Evolutionary conservation across 2,113 vertebrate species (phyloP).

Genomic region (Perccottus glenii): DNA sequence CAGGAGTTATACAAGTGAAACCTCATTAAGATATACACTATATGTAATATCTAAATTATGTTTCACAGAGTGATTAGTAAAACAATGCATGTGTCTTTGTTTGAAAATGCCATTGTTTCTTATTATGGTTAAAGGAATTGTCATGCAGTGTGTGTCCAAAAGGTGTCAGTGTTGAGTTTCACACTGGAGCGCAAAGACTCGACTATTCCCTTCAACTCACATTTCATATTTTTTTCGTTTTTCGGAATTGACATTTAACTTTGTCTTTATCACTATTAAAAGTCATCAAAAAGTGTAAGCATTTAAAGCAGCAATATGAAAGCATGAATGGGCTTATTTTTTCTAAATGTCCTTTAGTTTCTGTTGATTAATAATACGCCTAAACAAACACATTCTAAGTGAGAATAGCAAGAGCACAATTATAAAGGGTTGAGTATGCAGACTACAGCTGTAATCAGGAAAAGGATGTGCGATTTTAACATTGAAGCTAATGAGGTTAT

Average conservation of each 20-base stretch:
- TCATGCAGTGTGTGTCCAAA: conserved; percentile 77
- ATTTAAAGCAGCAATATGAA: not conserved
- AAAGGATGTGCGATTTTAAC: no score
- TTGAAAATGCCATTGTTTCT: not conserved
- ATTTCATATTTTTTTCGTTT: conserved; percentile 20
- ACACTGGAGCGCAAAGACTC: conserved; percentile 30
- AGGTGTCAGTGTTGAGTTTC: conserved; percentile 97
- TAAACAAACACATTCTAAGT: no score
- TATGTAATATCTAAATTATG: not conserved
- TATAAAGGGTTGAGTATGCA: no score
- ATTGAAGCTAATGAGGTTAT: no score
- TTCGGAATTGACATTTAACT: not conserved
- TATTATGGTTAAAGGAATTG: conserved; percentile 1
- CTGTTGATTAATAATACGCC: no score
- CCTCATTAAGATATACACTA: not conserved
- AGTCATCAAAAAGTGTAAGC: not conserved
- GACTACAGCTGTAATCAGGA: no score
- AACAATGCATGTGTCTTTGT: conserved; percentile 1
- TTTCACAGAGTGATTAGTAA: not conserved
- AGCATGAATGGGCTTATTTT: not conserved
- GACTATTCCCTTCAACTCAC: conserved; percentile 21
- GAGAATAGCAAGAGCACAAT: no score
- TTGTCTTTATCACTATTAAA: not conserved
- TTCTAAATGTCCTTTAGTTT: not conserved
- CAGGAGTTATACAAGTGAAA: not conserved